Evolutionary conservation across 2,888 invertebrate genomes (phyloP).

Genomic region (Troilus luridus): DNA sequence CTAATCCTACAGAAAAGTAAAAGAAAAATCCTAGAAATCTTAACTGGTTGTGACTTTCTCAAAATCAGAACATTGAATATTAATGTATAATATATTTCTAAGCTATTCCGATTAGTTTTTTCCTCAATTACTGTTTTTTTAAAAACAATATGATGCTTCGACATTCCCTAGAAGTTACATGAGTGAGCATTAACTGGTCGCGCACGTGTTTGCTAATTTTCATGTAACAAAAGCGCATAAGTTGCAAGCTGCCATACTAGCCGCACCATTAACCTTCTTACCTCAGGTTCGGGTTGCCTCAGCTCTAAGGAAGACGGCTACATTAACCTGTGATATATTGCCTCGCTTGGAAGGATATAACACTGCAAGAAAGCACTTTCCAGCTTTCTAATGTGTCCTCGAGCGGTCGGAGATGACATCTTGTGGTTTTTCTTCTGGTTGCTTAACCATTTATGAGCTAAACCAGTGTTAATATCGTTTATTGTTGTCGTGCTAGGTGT

Average conservation of each 20-base stretch:
- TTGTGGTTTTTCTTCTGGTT: background rate
- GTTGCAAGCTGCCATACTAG: background rate
- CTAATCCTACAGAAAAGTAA: too few relatives aligned
- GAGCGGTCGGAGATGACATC: background rate
- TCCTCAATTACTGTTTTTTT: background rate
- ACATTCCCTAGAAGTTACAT: background rate
- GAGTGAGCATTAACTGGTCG: background rate
- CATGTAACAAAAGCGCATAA: background rate
- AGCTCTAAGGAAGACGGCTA: background rate
- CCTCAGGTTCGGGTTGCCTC: background rate
- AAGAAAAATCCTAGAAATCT: too few relatives aligned
- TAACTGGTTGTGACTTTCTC: too few relatives aligned
- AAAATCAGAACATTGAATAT: too few relatives aligned
- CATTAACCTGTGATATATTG: constrained; percentile 31
- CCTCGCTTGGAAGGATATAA: background rate
- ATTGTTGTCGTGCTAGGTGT: background rate
- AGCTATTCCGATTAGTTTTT: background rate
- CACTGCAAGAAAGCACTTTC: background rate
- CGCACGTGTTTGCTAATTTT: background rate
- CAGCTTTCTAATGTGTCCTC: constrained; percentile 3
- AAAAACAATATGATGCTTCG: background rate
- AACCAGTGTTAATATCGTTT: background rate
- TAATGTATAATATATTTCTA: too few relatives aligned
- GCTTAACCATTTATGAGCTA: background rate
- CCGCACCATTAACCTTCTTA: background rate